phyloP scores from a whole-genome alignment of 2,113 vertebrate species.

The Phaetusa simplex region DNA sequence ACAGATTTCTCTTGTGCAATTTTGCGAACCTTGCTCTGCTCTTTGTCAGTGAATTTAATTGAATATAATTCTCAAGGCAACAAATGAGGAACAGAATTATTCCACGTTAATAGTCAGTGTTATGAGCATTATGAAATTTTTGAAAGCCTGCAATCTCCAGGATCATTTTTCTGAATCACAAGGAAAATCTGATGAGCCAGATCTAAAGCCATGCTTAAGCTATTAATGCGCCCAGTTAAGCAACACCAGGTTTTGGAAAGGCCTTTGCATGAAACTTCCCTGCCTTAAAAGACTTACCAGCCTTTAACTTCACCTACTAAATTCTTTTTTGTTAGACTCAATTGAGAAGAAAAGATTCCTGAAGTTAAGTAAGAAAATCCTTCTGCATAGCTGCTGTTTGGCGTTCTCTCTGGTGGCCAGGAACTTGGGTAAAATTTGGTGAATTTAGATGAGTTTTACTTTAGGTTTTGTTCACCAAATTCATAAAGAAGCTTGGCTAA shows the following conservation, averaged over 20 bases:
- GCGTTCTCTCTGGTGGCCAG: not conserved
- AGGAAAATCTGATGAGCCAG: conserved; percentile 25
- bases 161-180: conserved; percentile 37
- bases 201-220: conserved; percentile 18
- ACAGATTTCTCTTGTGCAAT: conserved; percentile 35
- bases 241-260: conserved; percentile 34
- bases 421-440: not conserved
- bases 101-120: not conserved
- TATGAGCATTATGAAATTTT: not conserved
- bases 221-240: conserved; percentile 36
- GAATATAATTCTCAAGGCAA: not conserved
- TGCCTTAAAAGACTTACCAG: not conserved
- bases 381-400: not conserved
- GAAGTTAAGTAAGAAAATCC: not conserved
- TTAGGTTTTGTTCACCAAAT: not conserved
- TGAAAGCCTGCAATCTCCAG: conserved; percentile 21
- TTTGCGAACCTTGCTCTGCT: not conserved
- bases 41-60: conserved; percentile 27
- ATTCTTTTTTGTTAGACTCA: not conserved
- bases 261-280: not conserved
- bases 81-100: not conserved
- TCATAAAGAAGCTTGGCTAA: not conserved
- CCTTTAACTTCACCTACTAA: not conserved
- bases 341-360: not conserved
- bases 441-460: not conserved